These are phyloP conservation scores for Entomobrya proxima DNA, from an alignment of 2,888 invertebrate species.

Conservation along the genomic window DNA sequence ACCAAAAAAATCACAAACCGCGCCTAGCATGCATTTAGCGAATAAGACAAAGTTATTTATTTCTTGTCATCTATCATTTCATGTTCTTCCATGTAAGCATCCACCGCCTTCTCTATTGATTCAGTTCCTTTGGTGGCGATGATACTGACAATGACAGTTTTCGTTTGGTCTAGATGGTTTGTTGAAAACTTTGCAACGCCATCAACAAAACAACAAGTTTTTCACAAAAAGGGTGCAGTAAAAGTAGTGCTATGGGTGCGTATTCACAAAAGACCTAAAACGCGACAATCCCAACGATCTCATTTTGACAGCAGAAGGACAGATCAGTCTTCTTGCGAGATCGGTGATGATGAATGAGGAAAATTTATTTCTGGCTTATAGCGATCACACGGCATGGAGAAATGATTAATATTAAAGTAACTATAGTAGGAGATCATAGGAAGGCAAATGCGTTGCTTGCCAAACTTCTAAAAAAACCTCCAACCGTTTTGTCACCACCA, in stretches of 20 bases:
- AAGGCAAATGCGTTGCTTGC: too few relatives aligned
- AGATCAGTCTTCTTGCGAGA: background rate
- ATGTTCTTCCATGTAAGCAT: too few relatives aligned
- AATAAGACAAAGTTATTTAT: too few relatives aligned
- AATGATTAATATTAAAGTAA: background rate
- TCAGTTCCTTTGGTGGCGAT: background rate
- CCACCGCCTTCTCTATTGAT: background rate
- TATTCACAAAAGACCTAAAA: background rate
- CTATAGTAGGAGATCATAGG: background rate
- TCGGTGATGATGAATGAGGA: constrained; percentile 39
- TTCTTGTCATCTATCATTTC: too few relatives aligned
- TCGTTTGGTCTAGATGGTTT: background rate
- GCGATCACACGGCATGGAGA: background rate
- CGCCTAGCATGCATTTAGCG: too few relatives aligned
- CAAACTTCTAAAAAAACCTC: too few relatives aligned
- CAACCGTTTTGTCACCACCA: too few relatives aligned
- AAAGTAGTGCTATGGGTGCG: too few relatives aligned
- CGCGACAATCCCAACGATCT: background rate
- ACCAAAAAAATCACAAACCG: too few relatives aligned
- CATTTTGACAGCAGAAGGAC: background rate
- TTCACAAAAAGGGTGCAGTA: background rate
- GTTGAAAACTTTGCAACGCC: constrained; percentile 3
- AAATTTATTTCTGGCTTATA: constrained; percentile 18
- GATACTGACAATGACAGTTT: constrained; percentile 52
- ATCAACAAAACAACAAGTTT: constrained; percentile 25